phyloP scores from a whole-genome alignment of 1,140 invertebrate genomes.

The Armadillidium nasatum region DNA sequence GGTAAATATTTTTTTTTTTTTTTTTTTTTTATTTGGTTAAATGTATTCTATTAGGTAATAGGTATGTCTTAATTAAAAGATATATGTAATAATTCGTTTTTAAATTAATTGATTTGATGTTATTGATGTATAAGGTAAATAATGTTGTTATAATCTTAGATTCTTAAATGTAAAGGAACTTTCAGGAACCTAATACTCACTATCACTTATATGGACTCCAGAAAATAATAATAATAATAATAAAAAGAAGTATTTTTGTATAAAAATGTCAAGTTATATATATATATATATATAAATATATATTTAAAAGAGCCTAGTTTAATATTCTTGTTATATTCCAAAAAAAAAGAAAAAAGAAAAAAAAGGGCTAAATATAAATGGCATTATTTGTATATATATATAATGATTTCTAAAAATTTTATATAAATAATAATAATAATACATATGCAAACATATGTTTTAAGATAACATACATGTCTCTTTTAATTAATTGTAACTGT shows the following conservation, averaged over 20 bases:
- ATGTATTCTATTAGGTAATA: no score
- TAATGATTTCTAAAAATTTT: neutral
- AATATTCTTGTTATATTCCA: no score
- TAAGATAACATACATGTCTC: neutral
- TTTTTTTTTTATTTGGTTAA: no score
- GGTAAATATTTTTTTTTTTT: no score
- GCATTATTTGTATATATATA: conserved; percentile 1
- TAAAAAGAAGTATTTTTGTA: neutral
- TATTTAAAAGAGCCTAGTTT: no score
- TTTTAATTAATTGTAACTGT: neutral
- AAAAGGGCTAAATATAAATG: no score
- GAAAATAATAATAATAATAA: neutral
- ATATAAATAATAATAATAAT: neutral
- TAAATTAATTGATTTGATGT: neutral
- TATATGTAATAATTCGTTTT: no score
- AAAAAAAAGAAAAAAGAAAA: no score
- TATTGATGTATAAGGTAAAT: conserved; percentile 1
- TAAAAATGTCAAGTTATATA: neutral
- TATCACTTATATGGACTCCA: neutral
- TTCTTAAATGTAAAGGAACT: neutral
- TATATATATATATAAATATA: conserved; percentile 1
- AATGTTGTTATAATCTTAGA: no score
- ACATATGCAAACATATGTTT: neutral
- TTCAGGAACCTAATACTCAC: conserved; percentile 4
- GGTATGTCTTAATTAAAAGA: no score